These are phyloP conservation scores for Thripadectes ignobilis DNA, from an alignment of 2,797 vertebrate genomes.

Conservation along the genomic window DNA sequence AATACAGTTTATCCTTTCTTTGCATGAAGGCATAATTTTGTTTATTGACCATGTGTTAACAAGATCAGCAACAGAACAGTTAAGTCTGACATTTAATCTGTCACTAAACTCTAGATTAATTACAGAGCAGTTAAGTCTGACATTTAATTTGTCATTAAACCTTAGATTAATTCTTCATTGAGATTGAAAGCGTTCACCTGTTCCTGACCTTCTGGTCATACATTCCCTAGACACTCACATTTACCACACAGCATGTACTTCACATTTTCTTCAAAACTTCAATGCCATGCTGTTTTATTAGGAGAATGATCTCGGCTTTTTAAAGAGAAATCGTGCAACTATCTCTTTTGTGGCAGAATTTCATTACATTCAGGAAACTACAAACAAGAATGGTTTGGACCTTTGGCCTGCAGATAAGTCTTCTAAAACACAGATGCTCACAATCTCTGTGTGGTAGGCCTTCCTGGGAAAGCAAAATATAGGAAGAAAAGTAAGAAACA, in stretches of 20 bases:
- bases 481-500: not conserved
- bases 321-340: not conserved
- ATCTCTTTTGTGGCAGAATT: not conserved
- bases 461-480: not conserved
- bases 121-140: slow-evolving; percentile 24
- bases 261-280: not conserved
- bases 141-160: slow-evolving; percentile 57
- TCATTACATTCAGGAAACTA: not conserved
- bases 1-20: not conserved
- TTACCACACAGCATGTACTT: not conserved
- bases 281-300: not conserved
- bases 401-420: not conserved
- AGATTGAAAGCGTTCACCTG: not conserved
- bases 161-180: slow-evolving; percentile 35
- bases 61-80: slow-evolving; percentile 9
- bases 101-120: slow-evolving; percentile 49
- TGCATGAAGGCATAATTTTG: not conserved
- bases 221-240: not conserved
- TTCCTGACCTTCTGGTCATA: slow-evolving; percentile 13
- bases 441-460: not conserved
- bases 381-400: not conserved
- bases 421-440: not conserved
- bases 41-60: slow-evolving; percentile 10
- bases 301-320: not conserved
- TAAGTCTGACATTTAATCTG: slow-evolving; percentile 38